Evolutionary conservation across 1,140 invertebrate genomes (phyloP).

Genomic region (Microplitis mediator): DNA sequence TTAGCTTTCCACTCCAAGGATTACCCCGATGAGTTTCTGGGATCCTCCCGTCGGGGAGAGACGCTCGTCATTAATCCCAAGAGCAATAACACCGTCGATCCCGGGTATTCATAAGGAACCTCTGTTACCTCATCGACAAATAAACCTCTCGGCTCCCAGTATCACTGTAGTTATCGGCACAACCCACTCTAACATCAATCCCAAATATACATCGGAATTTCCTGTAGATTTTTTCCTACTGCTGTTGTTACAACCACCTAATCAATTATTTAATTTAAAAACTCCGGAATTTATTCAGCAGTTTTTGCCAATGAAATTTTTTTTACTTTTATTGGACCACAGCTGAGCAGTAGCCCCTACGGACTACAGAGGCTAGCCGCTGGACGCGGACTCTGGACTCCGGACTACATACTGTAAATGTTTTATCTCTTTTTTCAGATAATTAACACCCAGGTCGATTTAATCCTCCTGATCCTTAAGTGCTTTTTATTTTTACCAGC

Average conservation of each 20-base stretch:
- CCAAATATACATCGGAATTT: too few species aligned
- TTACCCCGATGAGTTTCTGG: slow-evolving; percentile 5
- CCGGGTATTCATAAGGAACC: slow-evolving; percentile 1
- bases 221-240: too few species aligned
- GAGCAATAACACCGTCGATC: slow-evolving; percentile 5
- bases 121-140: neutral
- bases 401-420: slow-evolving; percentile 31
- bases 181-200: slow-evolving; percentile 17
- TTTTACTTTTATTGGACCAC: too few species aligned
- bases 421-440: slow-evolving; percentile 41
- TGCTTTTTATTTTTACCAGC: too few species aligned
- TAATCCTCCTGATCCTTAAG: slow-evolving; percentile 4
- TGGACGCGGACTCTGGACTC: too few species aligned
- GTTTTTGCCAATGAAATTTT: too few species aligned
- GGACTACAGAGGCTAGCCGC: too few species aligned
- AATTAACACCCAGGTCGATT: slow-evolving; percentile 40
- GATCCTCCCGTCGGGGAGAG: neutral
- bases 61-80: slow-evolving; percentile 10
- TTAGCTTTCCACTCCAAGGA: slow-evolving; percentile 25
- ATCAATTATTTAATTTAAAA: too few species aligned
- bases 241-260: too few species aligned
- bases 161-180: neutral
- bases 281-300: too few species aligned
- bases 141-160: neutral
- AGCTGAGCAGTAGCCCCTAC: too few species aligned